A percentile compares a stretch with the other conserved stretches of the same genome.
These are phyloP conservation scores for Balaenoptera acutorostrata DNA, from an alignment of 2,113 vertebrate genomes.

Conservation along the genomic window DNA sequence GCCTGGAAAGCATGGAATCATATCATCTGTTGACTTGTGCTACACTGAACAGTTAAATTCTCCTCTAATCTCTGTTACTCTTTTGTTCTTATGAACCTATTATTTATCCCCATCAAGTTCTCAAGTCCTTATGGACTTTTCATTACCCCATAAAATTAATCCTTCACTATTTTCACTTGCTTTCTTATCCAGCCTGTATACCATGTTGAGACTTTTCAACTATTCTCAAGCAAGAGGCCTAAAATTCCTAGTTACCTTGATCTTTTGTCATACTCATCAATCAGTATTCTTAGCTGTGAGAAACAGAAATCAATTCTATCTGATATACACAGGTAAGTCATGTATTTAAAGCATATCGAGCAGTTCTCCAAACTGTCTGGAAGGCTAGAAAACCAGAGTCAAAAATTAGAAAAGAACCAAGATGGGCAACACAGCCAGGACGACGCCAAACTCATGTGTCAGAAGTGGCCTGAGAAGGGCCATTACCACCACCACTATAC, in stretches of 20 bases:
- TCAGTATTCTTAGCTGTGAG: background rate
- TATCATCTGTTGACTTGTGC: background rate
- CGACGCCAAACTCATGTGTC: background rate
- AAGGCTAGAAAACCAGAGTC: background rate
- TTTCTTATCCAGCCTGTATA: background rate
- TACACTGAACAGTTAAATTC: background rate
- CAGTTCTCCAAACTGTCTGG: background rate
- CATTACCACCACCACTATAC: rapidly evolving
- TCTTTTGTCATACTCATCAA: background rate
- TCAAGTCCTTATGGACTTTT: background rate
- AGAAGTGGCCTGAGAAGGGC: background rate
- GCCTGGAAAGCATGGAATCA: background rate
- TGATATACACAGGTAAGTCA: background rate
- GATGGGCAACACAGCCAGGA: background rate
- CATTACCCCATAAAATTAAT: background rate
- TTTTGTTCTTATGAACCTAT: background rate
- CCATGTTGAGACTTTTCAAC: background rate
- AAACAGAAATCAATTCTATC: background rate
- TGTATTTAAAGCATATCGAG: background rate
- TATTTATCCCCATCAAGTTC: background rate
- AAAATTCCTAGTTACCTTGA: background rate
- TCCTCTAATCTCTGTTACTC: background rate
- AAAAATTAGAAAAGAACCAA: background rate
- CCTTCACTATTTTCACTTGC: background rate
- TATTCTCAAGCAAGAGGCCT: background rate